Conservation (phyloP, 2,797 vertebrate species). For the Spheniscus humboldti region DNA sequence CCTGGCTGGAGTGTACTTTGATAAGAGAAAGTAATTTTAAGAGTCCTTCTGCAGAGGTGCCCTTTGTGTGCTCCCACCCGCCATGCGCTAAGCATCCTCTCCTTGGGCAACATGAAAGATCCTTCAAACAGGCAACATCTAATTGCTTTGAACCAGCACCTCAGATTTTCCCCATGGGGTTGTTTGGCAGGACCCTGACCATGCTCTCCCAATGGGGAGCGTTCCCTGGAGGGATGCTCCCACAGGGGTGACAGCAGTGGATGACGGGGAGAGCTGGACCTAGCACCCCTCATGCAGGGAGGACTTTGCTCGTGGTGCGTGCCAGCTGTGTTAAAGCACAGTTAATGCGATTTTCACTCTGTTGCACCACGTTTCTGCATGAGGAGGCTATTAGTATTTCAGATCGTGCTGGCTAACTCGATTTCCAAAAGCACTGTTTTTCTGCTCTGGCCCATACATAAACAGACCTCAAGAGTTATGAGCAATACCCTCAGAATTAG, state of each 20-base stretch:
- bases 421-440: neutral
- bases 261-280: neutral
- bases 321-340: neutral
- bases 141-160: rapidly evolving
- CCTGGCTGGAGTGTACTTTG: neutral
- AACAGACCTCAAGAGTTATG: neutral
- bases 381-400: neutral
- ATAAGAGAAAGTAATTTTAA: rapidly evolving
- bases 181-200: neutral
- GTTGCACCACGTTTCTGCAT: neutral
- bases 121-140: rapidly evolving
- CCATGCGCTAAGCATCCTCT: rapidly evolving
- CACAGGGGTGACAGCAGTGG: rapidly evolving
- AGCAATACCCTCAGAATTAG: neutral
- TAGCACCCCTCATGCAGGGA: rapidly evolving
- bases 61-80: rapidly evolving
- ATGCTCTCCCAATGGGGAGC: neutral
- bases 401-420: rapidly evolving
- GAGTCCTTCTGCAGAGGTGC: neutral
- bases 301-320: neutral
- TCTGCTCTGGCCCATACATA: neutral
- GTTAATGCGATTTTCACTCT: neutral
- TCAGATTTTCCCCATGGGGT: rapidly evolving
- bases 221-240: neutral
- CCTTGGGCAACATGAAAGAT: rapidly evolving